Percentiles rank a stretch among this genome's conserved stretches.
Evolutionary conservation across 2,888 invertebrate species (phyloP).

Genomic region (Amaurobius ferox): DNA sequence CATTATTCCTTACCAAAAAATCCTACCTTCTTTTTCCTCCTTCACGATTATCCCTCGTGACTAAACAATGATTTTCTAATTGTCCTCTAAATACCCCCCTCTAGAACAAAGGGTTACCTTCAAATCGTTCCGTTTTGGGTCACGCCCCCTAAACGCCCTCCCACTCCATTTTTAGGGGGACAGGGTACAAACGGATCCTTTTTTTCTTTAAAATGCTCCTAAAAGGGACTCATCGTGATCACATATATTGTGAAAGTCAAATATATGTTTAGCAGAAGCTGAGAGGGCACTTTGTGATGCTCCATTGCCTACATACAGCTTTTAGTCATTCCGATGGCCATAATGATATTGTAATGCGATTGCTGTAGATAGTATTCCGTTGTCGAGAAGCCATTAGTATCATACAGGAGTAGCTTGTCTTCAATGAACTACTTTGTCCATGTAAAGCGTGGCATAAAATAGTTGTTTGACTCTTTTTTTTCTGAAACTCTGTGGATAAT

Average conservation of each 20-base stretch:
- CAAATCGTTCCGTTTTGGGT: slow-evolving; percentile 12
- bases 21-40: background rate
- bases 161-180: background rate
- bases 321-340: background rate
- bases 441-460: background rate
- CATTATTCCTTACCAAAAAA: slow-evolving; percentile 5
- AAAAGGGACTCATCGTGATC: background rate
- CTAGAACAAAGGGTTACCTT: slow-evolving; percentile 63
- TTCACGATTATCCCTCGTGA: slow-evolving; percentile 61
- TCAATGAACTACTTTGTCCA: background rate
- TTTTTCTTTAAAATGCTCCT: background rate
- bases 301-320: background rate
- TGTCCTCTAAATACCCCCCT: slow-evolving; percentile 30
- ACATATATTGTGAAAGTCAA: background rate
- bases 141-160: background rate
- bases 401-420: background rate
- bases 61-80: slow-evolving; percentile 49
- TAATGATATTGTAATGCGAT: background rate
- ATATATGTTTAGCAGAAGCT: background rate
- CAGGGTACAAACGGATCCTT: background rate
- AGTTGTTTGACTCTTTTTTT: background rate
- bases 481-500: background rate
- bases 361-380: background rate
- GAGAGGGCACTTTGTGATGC: background rate
- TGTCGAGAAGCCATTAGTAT: background rate